Evolutionary conservation across 1,140 invertebrate genomes (phyloP).

Genomic region (Sycophila sp.): DNA sequence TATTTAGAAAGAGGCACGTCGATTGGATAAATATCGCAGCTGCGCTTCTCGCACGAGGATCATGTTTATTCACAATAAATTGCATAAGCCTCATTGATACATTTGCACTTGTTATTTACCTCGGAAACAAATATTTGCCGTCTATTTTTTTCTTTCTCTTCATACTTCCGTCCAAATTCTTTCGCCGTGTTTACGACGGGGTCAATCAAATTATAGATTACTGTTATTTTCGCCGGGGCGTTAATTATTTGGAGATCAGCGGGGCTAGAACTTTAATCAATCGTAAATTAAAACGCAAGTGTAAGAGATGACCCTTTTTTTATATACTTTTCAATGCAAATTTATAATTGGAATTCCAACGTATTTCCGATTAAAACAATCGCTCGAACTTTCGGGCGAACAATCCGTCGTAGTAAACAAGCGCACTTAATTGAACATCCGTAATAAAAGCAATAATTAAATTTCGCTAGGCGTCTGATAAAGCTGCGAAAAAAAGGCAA

Average conservation of each 20-base stretch:
- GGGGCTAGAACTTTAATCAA: too few species aligned
- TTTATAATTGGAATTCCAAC: not conserved
- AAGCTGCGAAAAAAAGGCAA: not conserved
- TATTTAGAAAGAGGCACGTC: not conserved
- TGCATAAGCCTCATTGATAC: not conserved
- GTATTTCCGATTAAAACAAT: conserved; percentile 15
- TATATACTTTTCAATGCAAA: not conserved
- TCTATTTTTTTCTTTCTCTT: too few species aligned
- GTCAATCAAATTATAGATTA: too few species aligned
- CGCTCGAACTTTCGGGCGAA: not conserved
- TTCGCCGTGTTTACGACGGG: not conserved
- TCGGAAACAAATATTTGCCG: not conserved
- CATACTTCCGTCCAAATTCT: not conserved
- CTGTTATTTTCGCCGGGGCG: too few species aligned
- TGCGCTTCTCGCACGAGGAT: not conserved
- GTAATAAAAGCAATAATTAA: conserved; percentile 1
- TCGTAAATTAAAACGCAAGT: not conserved
- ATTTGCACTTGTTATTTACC: not conserved
- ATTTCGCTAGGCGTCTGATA: not conserved
- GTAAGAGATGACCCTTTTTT: not conserved
- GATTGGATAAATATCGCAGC: conserved; percentile 5
- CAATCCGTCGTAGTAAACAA: not conserved
- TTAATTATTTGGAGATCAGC: too few species aligned
- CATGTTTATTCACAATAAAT: conserved; percentile 17
- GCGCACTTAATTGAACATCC: not conserved